Base-by-base conservation (phyloP, 92 coral and sea anemone species). In the Ricordea florida region DNA sequence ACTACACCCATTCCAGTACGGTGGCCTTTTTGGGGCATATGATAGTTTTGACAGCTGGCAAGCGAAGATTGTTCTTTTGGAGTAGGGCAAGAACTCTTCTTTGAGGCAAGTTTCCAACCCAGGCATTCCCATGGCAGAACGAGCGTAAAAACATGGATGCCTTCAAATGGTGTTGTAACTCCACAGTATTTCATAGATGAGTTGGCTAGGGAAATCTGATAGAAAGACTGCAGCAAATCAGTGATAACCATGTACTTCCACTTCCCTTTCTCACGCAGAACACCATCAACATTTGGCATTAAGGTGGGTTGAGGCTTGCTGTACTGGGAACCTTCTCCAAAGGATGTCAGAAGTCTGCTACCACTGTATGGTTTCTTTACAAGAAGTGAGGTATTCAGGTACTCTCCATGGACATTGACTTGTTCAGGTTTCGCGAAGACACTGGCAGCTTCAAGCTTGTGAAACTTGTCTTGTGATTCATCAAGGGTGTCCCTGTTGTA, bases 81-180 rank as follows among this genome's bases (percentile, higher is more conserved):
- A n/a, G n/a, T n/a, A n/a, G n/a, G n/a, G 56, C 18, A 18, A 57
- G 49, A 40, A 73, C 56, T 10, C 72, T 28, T 71, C 49, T 34
- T 57, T 57, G 34, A 71, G 36, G 79, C 75, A 57, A 6, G 79
- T 30, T 29, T 45, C 53, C 1, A 76, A 66, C 24, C 41, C 53
- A 11, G 65, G 78, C 78, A 63, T 63, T 29, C 75, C 81, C 60
- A 75, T 62, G 74, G 74, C n/a, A n/a, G n/a, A n/a, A n/a, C n/a
- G n/a, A n/a, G n/a, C n/a, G n/a, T n/a, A n/a, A n/a, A n/a, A n/a
- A 64, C 77, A 44, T 25, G 76, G 47, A 47, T 22, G 31, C 57
- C 11, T 51, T 50, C 4, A 52, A 34, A 34, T 44, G 35, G 38
- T 11, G 35, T 25, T 22, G 28, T 14, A 56, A 30, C 17, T 64